Percentiles rank a stretch among this genome's conserved stretches.
These are phyloP conservation scores for Emmelina monodactyla DNA, from an alignment of 2,888 invertebrate species.

Conservation along the genomic window DNA sequence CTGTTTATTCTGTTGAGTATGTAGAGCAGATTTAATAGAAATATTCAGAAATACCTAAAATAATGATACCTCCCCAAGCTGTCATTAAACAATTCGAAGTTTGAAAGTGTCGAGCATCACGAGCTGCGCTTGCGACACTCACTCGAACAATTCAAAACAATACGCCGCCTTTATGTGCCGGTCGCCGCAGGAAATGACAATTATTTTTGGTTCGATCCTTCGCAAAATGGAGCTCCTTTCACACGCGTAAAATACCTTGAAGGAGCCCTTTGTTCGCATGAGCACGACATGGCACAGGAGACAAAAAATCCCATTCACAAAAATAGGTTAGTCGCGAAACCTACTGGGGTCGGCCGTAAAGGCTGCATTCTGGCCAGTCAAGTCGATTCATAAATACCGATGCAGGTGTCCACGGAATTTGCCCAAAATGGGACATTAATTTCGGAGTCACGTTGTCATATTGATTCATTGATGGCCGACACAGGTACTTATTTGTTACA, in stretches of 20 bases:
- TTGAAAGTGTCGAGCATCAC: too few species aligned
- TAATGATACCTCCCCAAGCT: too few species aligned
- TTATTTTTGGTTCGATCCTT: slow-evolving; percentile 58
- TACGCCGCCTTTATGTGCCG: slow-evolving; percentile 26
- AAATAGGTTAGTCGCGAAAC: slow-evolving; percentile 59
- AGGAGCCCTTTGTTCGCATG: slow-evolving; percentile 41
- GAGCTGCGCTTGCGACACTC: slow-evolving; percentile 26
- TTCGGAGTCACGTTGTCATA: slow-evolving; percentile 3
- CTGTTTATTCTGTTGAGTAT: too few species aligned
- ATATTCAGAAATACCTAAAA: too few species aligned
- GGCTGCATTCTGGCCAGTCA: not conserved
- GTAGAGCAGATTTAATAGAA: too few species aligned
- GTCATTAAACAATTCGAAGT: too few species aligned
- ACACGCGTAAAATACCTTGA: slow-evolving; percentile 60
- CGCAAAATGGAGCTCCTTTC: slow-evolving; percentile 56
- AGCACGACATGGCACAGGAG: slow-evolving; percentile 26
- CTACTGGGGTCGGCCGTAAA: slow-evolving; percentile 13
- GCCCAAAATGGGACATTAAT: slow-evolving; percentile 2
- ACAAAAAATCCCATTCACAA: slow-evolving; percentile 61
- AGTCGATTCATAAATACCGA: slow-evolving; percentile 15
- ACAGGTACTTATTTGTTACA: slow-evolving; percentile 15
- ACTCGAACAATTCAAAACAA: slow-evolving; percentile 21
- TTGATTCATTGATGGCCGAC: slow-evolving; percentile 19
- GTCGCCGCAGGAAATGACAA: slow-evolving; percentile 65
- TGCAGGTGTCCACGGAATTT: not conserved